These are phyloP conservation scores for Phymastichus coffea DNA, from an alignment of 1,140 invertebrate genomes.

Conservation along the genomic window DNA sequence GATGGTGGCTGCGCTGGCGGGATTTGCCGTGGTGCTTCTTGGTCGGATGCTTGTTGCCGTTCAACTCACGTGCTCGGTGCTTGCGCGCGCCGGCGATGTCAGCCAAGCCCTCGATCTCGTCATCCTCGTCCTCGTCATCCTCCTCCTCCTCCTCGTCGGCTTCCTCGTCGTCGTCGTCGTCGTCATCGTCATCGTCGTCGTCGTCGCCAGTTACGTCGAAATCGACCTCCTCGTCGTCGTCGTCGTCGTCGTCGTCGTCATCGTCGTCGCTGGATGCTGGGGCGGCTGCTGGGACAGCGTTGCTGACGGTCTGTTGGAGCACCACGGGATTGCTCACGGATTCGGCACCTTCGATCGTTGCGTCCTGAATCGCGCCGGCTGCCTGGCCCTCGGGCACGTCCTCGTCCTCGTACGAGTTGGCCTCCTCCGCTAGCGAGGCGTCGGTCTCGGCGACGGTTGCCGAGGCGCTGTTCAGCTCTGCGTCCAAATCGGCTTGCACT, in stretches of 20 bases:
- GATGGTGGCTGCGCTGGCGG: too few relatives aligned
- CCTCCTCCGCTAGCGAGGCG: constrained; percentile 38
- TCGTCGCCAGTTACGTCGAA: constrained; percentile 57
- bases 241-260: constrained; percentile 44
- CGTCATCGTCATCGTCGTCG: constrained; percentile 37
- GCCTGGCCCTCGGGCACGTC: constrained; percentile 55
- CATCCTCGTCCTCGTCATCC: constrained; percentile 74
- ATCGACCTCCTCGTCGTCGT: constrained; percentile 47
- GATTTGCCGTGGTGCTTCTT: constrained; percentile 51
- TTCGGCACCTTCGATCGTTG: constrained; percentile 42
- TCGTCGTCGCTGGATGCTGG: constrained; percentile 55
- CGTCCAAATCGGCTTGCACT: constrained; percentile 45
- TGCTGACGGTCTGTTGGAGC: constrained; percentile 39
- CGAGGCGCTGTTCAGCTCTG: constrained; percentile 45
- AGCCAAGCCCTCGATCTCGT: constrained; percentile 63
- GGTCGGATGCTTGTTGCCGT: constrained; percentile 65
- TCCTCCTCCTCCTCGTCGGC: constrained; percentile 65
- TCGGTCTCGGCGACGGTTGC: constrained; percentile 48
- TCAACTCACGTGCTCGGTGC: constrained; percentile 75
- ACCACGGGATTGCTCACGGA: constrained; percentile 35
- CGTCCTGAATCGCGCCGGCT: constrained; percentile 49
- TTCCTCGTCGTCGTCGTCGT: constrained; percentile 58
- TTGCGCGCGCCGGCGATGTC: constrained; percentile 58
- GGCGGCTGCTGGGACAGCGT: constrained; percentile 31
- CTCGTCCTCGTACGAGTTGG: constrained; percentile 62